Evolutionary conservation across 2,888 invertebrate genomes (phyloP).

Genomic region (Bombylius major): DNA sequence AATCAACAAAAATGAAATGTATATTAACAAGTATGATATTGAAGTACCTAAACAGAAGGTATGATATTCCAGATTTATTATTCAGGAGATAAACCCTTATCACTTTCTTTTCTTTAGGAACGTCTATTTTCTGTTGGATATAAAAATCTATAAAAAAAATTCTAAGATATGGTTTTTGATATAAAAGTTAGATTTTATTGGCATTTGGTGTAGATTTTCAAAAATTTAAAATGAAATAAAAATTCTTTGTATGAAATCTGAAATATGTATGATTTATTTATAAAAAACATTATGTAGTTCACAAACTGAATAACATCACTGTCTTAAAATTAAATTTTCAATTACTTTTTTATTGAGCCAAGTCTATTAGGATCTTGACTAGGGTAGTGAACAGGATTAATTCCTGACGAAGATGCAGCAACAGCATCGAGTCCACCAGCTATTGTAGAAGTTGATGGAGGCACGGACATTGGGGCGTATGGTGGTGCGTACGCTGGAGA

Average conservation of each 20-base stretch:
- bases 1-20: conserved; percentile 23
- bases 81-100: too few relatives aligned
- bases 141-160: too few relatives aligned
- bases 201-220: too few relatives aligned
- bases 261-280: too few relatives aligned
- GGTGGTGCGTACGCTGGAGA: conserved; percentile 34
- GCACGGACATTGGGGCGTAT: conserved; percentile 26
- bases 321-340: neutral
- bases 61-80: neutral
- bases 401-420: conserved; percentile 37
- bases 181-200: too few relatives aligned
- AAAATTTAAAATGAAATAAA: too few relatives aligned
- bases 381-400: conserved; percentile 76
- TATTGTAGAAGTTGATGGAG: conserved; percentile 31
- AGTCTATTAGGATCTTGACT: conserved; percentile 93
- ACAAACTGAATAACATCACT: too few relatives aligned
- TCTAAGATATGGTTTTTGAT: too few relatives aligned
- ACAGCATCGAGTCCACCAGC: conserved; percentile 16
- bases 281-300: too few relatives aligned
- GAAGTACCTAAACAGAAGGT: conserved; percentile 30
- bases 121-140: too few relatives aligned
- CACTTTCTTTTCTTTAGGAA: too few relatives aligned
- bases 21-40: conserved; percentile 28
- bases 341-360: conserved; percentile 47
- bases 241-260: too few relatives aligned